Evolutionary conservation across 1,140 invertebrate species (phyloP).

Genomic region (Araneus ventricosus): DNA sequence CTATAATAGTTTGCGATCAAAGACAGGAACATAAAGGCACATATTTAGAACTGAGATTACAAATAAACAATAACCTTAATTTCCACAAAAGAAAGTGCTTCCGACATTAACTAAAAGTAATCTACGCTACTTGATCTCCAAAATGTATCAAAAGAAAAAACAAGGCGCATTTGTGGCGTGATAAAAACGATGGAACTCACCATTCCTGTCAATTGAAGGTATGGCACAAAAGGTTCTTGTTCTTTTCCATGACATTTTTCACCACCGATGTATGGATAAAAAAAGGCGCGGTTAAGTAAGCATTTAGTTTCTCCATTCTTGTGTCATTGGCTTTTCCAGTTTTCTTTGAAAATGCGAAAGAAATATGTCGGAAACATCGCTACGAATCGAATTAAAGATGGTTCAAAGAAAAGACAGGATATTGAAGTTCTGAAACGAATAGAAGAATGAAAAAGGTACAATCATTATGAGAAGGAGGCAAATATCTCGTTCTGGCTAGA

Average conservation of each 20-base stretch:
- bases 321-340: background rate
- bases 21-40: too few species aligned
- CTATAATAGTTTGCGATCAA: too few species aligned
- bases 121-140: background rate
- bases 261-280: background rate
- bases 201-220: background rate
- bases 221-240: background rate
- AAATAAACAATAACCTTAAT: too few species aligned
- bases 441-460: background rate
- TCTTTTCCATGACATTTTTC: background rate
- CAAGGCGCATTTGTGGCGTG: background rate
- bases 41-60: too few species aligned
- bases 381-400: background rate
- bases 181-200: background rate
- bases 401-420: background rate
- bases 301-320: constrained; percentile 10
- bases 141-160: background rate
- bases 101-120: background rate
- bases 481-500: too few species aligned
- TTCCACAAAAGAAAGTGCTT: too few species aligned
- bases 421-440: background rate
- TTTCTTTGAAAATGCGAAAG: background rate
- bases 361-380: background rate
- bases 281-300: background rate
- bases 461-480: background rate